A percentile compares a stretch with the other conserved stretches of the same genome.
Evolutionary conservation across 2,888 invertebrate genomes (phyloP).

Genomic region (Doris montereyensis): DNA sequence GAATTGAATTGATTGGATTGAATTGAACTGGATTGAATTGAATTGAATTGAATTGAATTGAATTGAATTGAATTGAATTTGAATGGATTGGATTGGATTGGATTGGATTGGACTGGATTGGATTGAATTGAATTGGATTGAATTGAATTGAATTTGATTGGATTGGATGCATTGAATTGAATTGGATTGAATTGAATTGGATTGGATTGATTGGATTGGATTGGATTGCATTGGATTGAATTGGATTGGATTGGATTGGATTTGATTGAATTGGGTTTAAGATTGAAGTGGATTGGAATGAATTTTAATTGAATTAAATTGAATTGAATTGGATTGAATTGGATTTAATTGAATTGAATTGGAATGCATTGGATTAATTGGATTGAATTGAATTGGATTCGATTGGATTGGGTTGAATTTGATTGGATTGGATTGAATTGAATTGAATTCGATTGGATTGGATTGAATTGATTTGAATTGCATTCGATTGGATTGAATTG

Average conservation of each 20-base stretch:
- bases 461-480: neutral
- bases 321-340: conserved; percentile 2
- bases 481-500: neutral
- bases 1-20: conserved; percentile 24
- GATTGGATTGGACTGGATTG: neutral
- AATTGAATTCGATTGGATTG: neutral
- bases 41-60: conserved; percentile 41
- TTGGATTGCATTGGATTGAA: neutral
- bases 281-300: neutral
- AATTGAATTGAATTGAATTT: neutral
- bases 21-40: conserved; percentile 46
- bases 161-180: neutral
- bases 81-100: neutral
- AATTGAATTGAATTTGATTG: too few species aligned
- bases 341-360: neutral
- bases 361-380: neutral
- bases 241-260: neutral
- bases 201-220: neutral
- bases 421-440: neutral
- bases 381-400: neutral
- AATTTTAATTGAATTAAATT: neutral
- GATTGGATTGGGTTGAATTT: neutral
- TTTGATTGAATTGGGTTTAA: neutral
- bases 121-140: neutral
- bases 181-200: neutral